Percentiles rank a stretch among this genome's conserved stretches.
These are phyloP conservation scores for Sisyra terminalis DNA, from an alignment of 2,888 invertebrate species.

Conservation along the genomic window DNA sequence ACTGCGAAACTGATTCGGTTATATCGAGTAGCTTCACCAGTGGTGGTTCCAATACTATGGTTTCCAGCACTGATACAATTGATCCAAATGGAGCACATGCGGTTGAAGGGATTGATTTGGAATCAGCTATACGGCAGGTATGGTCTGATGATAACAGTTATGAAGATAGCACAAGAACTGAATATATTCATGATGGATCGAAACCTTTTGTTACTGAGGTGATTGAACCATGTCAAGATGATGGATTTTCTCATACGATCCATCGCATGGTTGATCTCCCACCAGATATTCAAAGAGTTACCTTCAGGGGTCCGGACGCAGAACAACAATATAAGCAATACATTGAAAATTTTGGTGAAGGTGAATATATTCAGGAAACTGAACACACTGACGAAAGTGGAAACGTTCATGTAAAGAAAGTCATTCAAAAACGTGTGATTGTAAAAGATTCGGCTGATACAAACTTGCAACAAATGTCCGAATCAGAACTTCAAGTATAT, in stretches of 20 bases:
- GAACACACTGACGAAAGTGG: conserved; percentile 33
- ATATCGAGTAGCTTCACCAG: conserved; percentile 78
- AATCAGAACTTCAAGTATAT: conserved; percentile 20
- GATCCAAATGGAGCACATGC: conserved; percentile 33
- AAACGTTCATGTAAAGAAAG: conserved; percentile 32
- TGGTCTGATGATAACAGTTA: conserved; percentile 29
- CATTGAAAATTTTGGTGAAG: conserved; percentile 31
- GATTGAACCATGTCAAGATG: conserved; percentile 28
- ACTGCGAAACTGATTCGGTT: conserved; percentile 68
- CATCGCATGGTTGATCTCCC: conserved; percentile 31
- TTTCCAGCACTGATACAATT: conserved; percentile 56
- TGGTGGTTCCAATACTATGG: conserved; percentile 69
- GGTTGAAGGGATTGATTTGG: conserved; percentile 28
- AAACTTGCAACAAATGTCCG: conserved; percentile 14
- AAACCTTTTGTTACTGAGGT: conserved; percentile 31
- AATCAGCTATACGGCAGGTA: conserved; percentile 25
- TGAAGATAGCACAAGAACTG: conserved; percentile 16
- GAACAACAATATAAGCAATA: conserved; percentile 31
- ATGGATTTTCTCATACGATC: conserved; percentile 28
- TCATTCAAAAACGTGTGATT: conserved; percentile 30
- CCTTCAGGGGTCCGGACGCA: conserved; percentile 33
- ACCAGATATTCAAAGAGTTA: conserved; percentile 31
- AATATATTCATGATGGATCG: conserved; percentile 17
- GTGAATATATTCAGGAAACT: conserved; percentile 32
- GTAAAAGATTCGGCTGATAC: conserved; percentile 19